phyloP scores from a whole-genome alignment of 2,113 vertebrate genomes.

The Sylvilagus bachmani region DNA sequence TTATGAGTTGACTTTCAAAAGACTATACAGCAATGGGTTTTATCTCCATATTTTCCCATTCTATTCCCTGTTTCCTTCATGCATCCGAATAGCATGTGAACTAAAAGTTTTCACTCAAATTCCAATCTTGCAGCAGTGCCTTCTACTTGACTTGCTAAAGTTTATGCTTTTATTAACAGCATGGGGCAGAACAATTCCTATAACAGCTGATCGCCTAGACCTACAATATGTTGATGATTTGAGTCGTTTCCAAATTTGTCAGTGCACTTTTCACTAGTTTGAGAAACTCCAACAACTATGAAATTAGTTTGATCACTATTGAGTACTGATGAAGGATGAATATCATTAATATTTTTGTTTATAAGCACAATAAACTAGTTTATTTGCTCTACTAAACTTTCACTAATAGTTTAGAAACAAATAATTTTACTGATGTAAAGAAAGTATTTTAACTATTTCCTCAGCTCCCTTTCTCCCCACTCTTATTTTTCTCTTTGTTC shows the following conservation, averaged over 20 bases:
- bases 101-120: neutral
- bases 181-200: neutral
- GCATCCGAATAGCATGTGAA: conserved; percentile 26
- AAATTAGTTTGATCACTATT: neutral
- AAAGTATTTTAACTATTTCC: neutral
- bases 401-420: neutral
- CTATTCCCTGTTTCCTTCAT: neutral
- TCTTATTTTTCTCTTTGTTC: neutral
- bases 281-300: neutral
- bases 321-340: neutral
- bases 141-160: conserved; percentile 17
- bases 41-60: neutral
- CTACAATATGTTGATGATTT: neutral
- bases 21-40: neutral
- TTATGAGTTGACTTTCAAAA: neutral
- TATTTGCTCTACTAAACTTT: neutral
- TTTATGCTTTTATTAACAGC: conserved; percentile 22
- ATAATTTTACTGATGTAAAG: neutral
- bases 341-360: neutral
- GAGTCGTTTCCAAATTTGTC: neutral
- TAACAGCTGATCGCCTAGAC: conserved; percentile 1
- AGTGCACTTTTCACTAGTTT: neutral
- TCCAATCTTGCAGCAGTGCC: neutral
- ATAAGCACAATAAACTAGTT: neutral
- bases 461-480: neutral